phyloP scores from a whole-genome alignment of 2,113 vertebrate genomes.

The Datnioides undecimradiatus region DNA sequence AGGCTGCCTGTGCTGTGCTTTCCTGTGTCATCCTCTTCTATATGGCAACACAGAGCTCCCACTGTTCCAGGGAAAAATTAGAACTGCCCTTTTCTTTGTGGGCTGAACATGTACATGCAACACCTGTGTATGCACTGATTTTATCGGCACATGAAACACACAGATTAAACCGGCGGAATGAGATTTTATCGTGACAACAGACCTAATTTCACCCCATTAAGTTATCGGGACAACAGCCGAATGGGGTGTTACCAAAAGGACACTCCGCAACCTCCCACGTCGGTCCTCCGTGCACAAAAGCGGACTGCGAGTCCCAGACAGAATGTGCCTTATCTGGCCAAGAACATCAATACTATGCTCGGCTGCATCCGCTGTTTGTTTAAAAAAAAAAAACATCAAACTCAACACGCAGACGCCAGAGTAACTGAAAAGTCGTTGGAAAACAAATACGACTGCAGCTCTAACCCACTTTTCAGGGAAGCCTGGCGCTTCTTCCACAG shows the following conservation, averaged over 20 bases:
- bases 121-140: background rate
- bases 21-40: conserved; percentile 48
- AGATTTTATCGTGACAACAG: background rate
- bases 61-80: conserved; percentile 25
- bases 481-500: background rate
- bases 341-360: conserved; percentile 24
- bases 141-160: background rate
- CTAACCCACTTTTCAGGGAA: conserved; percentile 1
- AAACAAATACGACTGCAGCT: conserved; percentile 20
- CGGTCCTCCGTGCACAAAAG: background rate
- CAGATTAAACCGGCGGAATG: background rate
- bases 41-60: conserved; percentile 22
- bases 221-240: conserved; percentile 7
- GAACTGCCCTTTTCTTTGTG: conserved; percentile 30
- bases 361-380: conserved; percentile 31
- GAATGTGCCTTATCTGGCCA: conserved; percentile 35
- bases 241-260: background rate
- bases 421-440: conserved; percentile 27
- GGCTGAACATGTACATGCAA: conserved; percentile 3
- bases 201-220: background rate
- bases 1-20: conserved; percentile 39
- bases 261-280: conserved; percentile 13
- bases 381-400: conserved; percentile 34
- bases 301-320: conserved; percentile 13
- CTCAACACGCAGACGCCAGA: conserved; percentile 19